Conservation (phyloP, 1,140 invertebrate species). For the Argopecten irradians region DNA sequence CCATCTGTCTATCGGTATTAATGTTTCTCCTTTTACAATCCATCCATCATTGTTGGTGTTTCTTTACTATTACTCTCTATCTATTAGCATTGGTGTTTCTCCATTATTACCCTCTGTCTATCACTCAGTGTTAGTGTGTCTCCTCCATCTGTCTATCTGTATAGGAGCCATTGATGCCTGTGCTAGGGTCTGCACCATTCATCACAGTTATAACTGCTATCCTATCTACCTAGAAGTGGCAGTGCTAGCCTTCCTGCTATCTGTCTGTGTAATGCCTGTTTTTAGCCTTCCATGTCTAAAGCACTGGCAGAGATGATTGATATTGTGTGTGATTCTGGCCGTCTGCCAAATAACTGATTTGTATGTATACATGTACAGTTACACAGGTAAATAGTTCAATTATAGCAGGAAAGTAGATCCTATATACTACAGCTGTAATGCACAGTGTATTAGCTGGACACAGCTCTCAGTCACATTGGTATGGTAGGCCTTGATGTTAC, state of each 20-base stretch:
- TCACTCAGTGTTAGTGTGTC: background rate
- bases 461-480: background rate
- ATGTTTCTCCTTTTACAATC: too few relatives aligned
- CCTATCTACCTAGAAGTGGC: background rate
- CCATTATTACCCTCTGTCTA: background rate
- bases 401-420: slow-evolving; percentile 6
- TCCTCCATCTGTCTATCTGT: too few relatives aligned
- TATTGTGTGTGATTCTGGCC: slow-evolving; percentile 1
- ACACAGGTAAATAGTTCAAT: slow-evolving; percentile 22
- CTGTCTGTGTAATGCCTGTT: slow-evolving; percentile 14
- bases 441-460: background rate
- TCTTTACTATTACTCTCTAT: too few relatives aligned
- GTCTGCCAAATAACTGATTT: background rate
- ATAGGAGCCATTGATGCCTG: slow-evolving; percentile 7
- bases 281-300: background rate
- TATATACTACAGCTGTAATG: background rate
- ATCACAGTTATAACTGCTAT: background rate
- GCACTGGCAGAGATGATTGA: background rate
- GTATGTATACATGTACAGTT: slow-evolving; percentile 18
- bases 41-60: too few relatives aligned
- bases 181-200: background rate
- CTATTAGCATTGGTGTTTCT: too few relatives aligned
- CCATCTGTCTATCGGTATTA: too few relatives aligned
- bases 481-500: background rate
- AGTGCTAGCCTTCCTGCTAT: background rate